Base-by-base conservation (phyloP, 2,797 vertebrate genomes). In the Apodemus agrarius region DNA sequence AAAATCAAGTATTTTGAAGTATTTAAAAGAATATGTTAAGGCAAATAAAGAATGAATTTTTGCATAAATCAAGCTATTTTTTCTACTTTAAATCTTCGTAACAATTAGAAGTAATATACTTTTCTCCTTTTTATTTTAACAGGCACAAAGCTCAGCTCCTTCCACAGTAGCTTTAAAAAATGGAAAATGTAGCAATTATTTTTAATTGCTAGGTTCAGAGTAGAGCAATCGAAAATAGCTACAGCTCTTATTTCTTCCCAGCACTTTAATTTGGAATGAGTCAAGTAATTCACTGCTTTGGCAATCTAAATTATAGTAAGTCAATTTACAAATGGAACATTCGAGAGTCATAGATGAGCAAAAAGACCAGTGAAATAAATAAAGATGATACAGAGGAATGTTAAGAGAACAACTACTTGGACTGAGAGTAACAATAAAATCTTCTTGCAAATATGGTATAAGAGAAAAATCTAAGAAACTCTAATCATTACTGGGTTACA, bases 201-300 rank as follows among this genome's bases (percentile, higher is more conserved):
- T 98, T 98, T 98, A 98, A 97, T 98, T 98, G 93, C 96, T 97
- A 92, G 93, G 85, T 98, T 97, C 93, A 98, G 86, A 94, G 91
- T 96, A 98, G 95, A 97, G 81, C 96, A 97, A 97, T 98, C 98
- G 98, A 96, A 97, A 98, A 97, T 97, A 97, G 88, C 84, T 96
- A 97, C 86, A 95, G 94, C 78, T 97, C 96, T 94, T 95, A 91
- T 97, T 95, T 57, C 93, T 94, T 94, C 54, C 17, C 86, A 97
- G 92, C 22, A 89, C 87, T 97, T 97, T 98, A 98, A 97, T 95
- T 98, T 96, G 94, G 87, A 97, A 97, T 63, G 57, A 97, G 91
- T 91, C 67, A 97, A 98, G 89, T 95, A 97, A 98, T 98, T 97
- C 96, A 96, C 89, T 97, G 46, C 93, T 81, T 54, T 97, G 91